A percentile compares a stretch with the other conserved stretches of the same genome.
phyloP scores from a whole-genome alignment of 1,140 invertebrate genomes.

The Acromyrmex echinatior region DNA sequence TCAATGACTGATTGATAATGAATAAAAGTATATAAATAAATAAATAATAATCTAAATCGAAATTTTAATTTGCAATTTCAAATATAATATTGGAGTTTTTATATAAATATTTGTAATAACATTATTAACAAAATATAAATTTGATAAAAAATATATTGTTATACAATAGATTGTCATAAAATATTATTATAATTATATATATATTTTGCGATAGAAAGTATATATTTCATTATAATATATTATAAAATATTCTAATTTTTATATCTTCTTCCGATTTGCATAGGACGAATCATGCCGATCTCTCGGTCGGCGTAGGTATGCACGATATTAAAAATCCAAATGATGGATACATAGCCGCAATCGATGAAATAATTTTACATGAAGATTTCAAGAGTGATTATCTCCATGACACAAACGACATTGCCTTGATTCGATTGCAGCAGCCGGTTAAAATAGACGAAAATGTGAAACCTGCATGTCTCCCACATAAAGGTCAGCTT shows the following conservation, averaged over 20 bases:
- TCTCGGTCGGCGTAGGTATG: constrained; percentile 86
- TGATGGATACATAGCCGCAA: constrained; percentile 80
- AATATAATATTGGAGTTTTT: neutral
- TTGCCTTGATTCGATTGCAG: constrained; percentile 87
- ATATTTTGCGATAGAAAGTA: neutral
- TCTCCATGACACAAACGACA: constrained; percentile 88
- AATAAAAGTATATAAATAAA: neutral
- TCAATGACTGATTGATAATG: neutral
- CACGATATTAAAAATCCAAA: constrained; percentile 81
- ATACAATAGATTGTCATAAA: neutral
- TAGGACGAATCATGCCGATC: constrained; percentile 82
- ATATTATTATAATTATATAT: neutral
- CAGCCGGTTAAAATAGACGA: constrained; percentile 83
- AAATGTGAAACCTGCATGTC: constrained; percentile 87
- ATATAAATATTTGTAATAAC: neutral
- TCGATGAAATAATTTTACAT: constrained; percentile 83
- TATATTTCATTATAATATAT: neutral
- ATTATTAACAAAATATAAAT: neutral
- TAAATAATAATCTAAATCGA: neutral
- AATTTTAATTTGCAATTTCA: neutral
- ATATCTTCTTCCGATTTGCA: constrained; percentile 44
- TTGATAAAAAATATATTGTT: neutral
- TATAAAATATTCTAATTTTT: neutral
- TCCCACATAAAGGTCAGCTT: constrained; percentile 85
- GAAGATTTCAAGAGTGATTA: constrained; percentile 85